Percentiles rank a stretch among this genome's conserved stretches.
Conservation (phyloP, 2,888 invertebrate genomes). For the Glaucopsyche alexis region DNA sequence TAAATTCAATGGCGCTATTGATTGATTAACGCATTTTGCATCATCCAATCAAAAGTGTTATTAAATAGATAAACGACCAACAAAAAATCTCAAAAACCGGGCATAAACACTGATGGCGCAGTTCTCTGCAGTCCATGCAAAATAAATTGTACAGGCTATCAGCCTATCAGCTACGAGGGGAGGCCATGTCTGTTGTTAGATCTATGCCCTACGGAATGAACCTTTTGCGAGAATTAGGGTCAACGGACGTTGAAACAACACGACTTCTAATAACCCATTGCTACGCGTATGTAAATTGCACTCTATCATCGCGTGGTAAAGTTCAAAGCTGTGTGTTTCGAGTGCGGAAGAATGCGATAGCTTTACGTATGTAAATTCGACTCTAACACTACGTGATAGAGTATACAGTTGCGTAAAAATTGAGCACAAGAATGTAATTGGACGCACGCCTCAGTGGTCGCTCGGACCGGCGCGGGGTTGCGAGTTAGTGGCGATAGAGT, state of each 20-base stretch:
- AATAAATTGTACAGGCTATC: background rate
- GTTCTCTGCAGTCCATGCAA: no score
- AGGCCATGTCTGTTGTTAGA: background rate
- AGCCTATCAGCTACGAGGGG: background rate
- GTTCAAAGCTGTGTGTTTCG: conserved; percentile 38
- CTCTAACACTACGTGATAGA: background rate
- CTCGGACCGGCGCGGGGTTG: background rate
- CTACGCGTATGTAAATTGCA: background rate
- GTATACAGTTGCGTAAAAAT: background rate
- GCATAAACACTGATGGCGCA: no score
- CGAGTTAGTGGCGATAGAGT: background rate
- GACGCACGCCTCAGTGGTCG: background rate
- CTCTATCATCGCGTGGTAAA: background rate
- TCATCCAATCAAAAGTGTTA: no score
- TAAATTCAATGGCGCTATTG: no score
- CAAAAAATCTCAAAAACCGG: no score
- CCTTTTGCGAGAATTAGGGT: conserved; percentile 41
- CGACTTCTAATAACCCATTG: background rate
- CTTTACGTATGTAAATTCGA: conserved; percentile 1
- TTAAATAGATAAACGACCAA: no score
- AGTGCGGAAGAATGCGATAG: background rate
- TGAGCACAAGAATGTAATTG: background rate
- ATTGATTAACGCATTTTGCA: no score
- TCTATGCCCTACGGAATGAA: conserved; percentile 19
- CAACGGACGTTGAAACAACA: conserved; percentile 45